Conservation (phyloP, 2,113 vertebrate genomes). For the Azemiops feae region DNA sequence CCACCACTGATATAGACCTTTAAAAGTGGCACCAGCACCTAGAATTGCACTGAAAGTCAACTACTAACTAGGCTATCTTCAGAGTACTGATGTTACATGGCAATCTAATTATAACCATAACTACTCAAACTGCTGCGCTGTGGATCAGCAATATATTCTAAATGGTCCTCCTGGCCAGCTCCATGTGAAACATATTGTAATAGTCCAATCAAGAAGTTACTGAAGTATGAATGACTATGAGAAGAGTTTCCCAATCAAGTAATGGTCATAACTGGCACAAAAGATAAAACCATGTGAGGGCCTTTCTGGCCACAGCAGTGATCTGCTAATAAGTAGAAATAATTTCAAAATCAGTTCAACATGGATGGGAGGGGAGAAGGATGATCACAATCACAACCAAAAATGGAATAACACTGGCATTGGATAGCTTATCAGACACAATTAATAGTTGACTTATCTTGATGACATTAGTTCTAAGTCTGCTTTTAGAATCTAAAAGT, state of each 20-base stretch:
- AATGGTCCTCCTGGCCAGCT: neutral
- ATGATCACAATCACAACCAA: neutral
- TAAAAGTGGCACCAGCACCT: neutral
- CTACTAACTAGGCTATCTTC: neutral
- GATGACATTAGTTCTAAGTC: neutral
- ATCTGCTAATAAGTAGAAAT: neutral
- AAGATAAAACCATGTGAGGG: neutral
- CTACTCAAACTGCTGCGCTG: neutral
- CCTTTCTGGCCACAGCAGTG: neutral
- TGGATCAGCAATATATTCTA: neutral
- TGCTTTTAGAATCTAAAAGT: neutral
- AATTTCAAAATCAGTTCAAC: neutral
- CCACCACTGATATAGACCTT: too few species aligned
- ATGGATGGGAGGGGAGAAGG: neutral
- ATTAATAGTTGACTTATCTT: neutral
- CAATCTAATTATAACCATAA: neutral
- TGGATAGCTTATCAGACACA: neutral
- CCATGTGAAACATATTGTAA: neutral
- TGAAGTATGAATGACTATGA: neutral
- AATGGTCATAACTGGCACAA: neutral
- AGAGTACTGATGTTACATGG: neutral
- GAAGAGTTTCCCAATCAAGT: neutral
- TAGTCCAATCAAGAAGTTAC: neutral
- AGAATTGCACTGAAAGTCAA: neutral
- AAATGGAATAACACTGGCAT: neutral